A percentile compares a stretch with the other conserved stretches of the same genome.
These are phyloP conservation scores for Eciton burchellii DNA, from an alignment of 1,140 invertebrate genomes.

Conservation along the genomic window DNA sequence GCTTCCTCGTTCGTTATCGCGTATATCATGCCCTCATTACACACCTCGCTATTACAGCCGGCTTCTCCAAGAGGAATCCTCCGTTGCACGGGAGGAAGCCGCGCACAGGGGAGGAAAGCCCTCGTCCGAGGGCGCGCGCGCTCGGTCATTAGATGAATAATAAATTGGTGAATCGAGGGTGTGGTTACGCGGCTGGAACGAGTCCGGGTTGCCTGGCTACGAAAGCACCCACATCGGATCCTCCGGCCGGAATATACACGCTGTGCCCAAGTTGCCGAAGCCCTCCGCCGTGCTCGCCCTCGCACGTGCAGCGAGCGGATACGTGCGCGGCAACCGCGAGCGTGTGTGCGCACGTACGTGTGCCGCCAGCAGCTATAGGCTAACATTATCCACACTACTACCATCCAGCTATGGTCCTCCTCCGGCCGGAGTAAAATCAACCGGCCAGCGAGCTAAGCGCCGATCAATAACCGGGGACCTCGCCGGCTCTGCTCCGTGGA, in stretches of 20 bases:
- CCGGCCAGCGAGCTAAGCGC: conserved; percentile 73
- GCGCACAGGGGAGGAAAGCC: background rate
- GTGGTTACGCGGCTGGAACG: conserved; percentile 79
- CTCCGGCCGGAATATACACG: conserved; percentile 66
- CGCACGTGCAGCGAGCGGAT: conserved; percentile 38
- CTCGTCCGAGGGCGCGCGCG: background rate
- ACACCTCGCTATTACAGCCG: background rate
- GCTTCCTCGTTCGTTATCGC: background rate
- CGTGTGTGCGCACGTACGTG: background rate
- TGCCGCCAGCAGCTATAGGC: conserved; percentile 62
- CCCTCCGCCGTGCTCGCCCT: conserved; percentile 44
- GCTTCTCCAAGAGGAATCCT: conserved; percentile 8
- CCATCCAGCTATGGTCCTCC: conserved; percentile 81
- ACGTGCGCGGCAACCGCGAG: conserved; percentile 20
- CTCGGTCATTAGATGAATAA: conserved; percentile 79
- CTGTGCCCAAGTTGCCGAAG: conserved; percentile 47
- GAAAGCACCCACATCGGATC: conserved; percentile 77
- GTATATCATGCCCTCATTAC: background rate
- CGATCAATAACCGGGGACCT: conserved; percentile 82
- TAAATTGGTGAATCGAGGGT: conserved; percentile 81
- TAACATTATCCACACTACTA: conserved; percentile 76
- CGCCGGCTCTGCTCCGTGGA: conserved; percentile 64
- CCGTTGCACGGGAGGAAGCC: conserved; percentile 18
- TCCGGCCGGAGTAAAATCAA: conserved; percentile 79
- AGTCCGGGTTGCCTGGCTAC: conserved; percentile 80